These are phyloP conservation scores for Capricornis sumatraensis DNA, from an alignment of 2,113 vertebrate genomes.

Conservation along the genomic window DNA sequence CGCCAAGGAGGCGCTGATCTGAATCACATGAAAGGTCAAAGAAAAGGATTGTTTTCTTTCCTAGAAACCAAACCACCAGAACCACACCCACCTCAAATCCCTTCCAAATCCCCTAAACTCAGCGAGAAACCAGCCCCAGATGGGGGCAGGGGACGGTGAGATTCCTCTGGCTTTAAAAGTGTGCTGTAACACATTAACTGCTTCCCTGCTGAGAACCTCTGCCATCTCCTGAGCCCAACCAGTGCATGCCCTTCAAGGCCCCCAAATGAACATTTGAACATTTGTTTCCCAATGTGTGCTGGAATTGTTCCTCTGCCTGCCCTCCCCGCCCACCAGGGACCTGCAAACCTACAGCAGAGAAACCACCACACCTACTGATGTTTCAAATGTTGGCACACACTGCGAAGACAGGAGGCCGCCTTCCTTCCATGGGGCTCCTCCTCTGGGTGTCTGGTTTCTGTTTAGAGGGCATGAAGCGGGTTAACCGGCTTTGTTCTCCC, in stretches of 20 bases:
- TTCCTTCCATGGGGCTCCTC: constrained; percentile 44
- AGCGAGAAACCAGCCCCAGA: constrained; percentile 63
- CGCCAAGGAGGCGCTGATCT: background rate
- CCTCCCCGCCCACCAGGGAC: background rate
- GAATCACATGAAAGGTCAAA: constrained; percentile 40
- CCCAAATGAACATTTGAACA: background rate
- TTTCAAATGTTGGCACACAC: background rate
- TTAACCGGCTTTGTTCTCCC: constrained; percentile 29
- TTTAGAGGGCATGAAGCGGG: background rate
- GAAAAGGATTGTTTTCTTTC: constrained; percentile 76
- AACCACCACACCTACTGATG: background rate
- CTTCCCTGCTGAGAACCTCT: constrained; percentile 28
- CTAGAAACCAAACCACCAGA: constrained; percentile 69
- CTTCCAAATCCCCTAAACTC: constrained; percentile 73
- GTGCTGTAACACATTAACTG: constrained; percentile 57
- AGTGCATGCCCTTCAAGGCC: background rate
- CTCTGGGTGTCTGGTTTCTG: constrained; percentile 15
- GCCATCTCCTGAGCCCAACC: background rate
- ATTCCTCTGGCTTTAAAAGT: constrained; percentile 69
- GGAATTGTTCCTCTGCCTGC: background rate
- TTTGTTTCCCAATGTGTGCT: background rate
- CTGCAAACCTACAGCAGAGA: constrained; percentile 22
- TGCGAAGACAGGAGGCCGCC: background rate
- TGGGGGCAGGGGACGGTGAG: constrained; percentile 64
- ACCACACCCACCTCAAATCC: constrained; percentile 72